Evolutionary conservation across 1,140 invertebrate genomes (phyloP).

Genomic region (Cydia pomonella): DNA sequence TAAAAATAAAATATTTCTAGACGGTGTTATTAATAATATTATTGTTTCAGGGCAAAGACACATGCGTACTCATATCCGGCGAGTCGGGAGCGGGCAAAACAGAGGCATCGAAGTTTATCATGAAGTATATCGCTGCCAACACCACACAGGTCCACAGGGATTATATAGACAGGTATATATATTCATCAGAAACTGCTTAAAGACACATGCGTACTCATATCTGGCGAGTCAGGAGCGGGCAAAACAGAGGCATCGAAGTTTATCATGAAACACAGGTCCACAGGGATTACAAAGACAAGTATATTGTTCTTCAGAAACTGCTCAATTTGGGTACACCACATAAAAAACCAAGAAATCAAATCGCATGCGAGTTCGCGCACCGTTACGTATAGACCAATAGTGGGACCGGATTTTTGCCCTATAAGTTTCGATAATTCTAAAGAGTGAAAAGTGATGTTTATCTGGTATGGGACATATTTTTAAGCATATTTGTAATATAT

Average conservation of each 20-base stretch:
- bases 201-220: conserved; percentile 98
- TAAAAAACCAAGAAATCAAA: no score
- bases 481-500: no score
- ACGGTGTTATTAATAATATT: background rate
- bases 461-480: no score
- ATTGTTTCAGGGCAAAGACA: conserved; percentile 86
- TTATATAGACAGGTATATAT: conserved; percentile 93
- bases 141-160: conserved; percentile 93
- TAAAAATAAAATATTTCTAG: no score
- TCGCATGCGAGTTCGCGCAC: no score
- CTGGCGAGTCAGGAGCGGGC: conserved; percentile 97
- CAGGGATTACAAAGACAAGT: conserved; percentile 97
- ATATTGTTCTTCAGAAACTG: conserved; percentile 7
- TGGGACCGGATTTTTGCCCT: no score
- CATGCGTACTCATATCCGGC: conserved; percentile 97
- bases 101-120: conserved; percentile 99
- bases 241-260: conserved; percentile 99
- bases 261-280: conserved; percentile 96
- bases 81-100: conserved; percentile 98
- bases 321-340: no score
- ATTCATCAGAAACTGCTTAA: conserved; percentile 53
- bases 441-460: no score
- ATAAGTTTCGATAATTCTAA: no score
- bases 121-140: conserved; percentile 99
- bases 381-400: no score